Percentiles rank a stretch among this genome's conserved stretches.
Evolutionary conservation across 1,140 invertebrate species (phyloP).

Genomic region (Trachelipus rathkii): DNA sequence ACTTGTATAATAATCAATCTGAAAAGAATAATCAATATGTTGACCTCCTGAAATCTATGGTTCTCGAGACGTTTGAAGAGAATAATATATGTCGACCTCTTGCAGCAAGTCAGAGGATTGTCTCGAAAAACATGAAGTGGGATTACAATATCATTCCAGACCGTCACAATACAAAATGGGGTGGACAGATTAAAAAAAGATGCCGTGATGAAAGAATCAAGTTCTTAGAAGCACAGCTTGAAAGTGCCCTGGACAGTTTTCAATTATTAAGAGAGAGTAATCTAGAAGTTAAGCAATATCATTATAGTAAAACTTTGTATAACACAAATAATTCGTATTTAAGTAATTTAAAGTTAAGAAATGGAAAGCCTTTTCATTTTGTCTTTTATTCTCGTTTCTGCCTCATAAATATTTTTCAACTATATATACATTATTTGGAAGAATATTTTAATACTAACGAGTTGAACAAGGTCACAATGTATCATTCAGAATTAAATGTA

Average conservation of each 20-base stretch:
- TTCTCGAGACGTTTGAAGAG: slow-evolving; percentile 25
- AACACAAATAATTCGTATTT: neutral
- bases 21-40: slow-evolving; percentile 33
- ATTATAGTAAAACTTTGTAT: neutral
- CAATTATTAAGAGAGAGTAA: slow-evolving; percentile 2
- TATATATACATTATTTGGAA: slow-evolving; percentile 20
- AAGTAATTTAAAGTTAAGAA: slow-evolving; percentile 23
- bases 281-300: neutral
- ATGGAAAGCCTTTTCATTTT: slow-evolving; percentile 33
- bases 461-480: neutral
- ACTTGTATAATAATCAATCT: slow-evolving; percentile 25
- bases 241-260: neutral
- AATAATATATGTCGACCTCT: slow-evolving; percentile 32
- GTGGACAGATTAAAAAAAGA: slow-evolving; percentile 28
- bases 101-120: slow-evolving; percentile 18
- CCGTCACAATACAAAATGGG: slow-evolving; percentile 28
- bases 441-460: neutral
- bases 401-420: slow-evolving; percentile 24
- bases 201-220: slow-evolving; percentile 19
- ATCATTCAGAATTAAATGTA: slow-evolving; percentile 2
- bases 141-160: slow-evolving; percentile 28
- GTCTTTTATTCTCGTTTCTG: slow-evolving; percentile 38
- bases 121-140: slow-evolving; percentile 29
- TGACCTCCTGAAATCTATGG: slow-evolving; percentile 35
- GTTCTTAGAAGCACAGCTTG: neutral